These are phyloP conservation scores for Schizothorax lantsangensis DNA, from an alignment of 2,797 vertebrate species.

Conservation along the genomic window DNA sequence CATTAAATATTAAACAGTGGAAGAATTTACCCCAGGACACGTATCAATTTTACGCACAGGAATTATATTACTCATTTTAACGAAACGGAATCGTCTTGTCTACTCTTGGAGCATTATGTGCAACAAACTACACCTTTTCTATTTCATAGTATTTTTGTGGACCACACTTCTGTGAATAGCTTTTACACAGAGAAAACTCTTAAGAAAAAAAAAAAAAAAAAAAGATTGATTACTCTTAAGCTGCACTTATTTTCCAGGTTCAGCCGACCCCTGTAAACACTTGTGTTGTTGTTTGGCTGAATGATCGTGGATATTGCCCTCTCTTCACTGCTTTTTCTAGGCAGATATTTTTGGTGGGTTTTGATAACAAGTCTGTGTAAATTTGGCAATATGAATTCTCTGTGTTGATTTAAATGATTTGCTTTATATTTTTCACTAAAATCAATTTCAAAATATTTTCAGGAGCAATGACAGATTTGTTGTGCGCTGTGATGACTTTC, in stretches of 20 bases:
- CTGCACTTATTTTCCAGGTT: slow-evolving; percentile 83
- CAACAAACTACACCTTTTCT: slow-evolving; percentile 63
- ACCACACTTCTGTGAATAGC: slow-evolving; percentile 65
- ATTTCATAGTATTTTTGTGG: slow-evolving; percentile 65
- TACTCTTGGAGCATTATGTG: slow-evolving; percentile 50
- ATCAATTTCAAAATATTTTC: slow-evolving; percentile 91
- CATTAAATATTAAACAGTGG: slow-evolving; percentile 45
- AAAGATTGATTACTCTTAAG: slow-evolving; percentile 73
- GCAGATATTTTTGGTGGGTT: slow-evolving; percentile 90
- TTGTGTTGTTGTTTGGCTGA: slow-evolving; percentile 83
- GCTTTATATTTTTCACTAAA: slow-evolving; percentile 94
- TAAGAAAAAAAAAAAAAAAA: slow-evolving; percentile 66
- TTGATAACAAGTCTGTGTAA: slow-evolving; percentile 90
- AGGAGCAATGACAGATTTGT: slow-evolving; percentile 87
- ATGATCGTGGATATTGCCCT: slow-evolving; percentile 85
- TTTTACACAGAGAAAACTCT: slow-evolving; percentile 71
- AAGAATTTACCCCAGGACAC: slow-evolving; percentile 51
- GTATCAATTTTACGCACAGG: slow-evolving; percentile 61
- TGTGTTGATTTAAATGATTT: slow-evolving; percentile 89
- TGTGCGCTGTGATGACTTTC: slow-evolving; percentile 94
- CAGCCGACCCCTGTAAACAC: slow-evolving; percentile 57
- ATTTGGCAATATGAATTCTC: slow-evolving; percentile 88
- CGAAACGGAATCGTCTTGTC: slow-evolving; percentile 52
- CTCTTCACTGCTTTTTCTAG: slow-evolving; percentile 87
- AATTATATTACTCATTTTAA: slow-evolving; percentile 63